Evolutionary conservation across 1,140 invertebrate genomes (phyloP), one percentile per base, ranked within the genome.

Genomic region (Lithobius niger): DNA sequence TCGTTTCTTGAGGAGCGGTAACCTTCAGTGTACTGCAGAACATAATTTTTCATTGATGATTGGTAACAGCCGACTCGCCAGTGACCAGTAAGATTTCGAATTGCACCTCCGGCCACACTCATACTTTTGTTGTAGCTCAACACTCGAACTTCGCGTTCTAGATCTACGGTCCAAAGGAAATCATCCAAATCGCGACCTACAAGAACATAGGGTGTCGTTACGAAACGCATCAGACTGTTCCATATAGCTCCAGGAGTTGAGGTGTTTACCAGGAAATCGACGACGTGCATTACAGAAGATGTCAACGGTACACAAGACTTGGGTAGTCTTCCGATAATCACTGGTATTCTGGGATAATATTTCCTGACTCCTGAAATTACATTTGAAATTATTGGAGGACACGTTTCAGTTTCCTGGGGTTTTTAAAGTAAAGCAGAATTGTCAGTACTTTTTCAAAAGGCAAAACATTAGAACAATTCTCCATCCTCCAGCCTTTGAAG

Each of bases 51-150:
- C 43, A 62, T 56, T 3, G 57, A 54, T 0, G 56, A 49, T 50
- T 68, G 67, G 51, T 62, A 62, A 52, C 68, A 69, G 1, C 62
- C 67, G 22, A 63, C 58, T 42, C 58, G 62, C 67, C 67, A 69
- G 27, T 64, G 62, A 16, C 67, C 67, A 27, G 59, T 50, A 24
- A 57, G 16, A 50, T 63, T 62, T 15, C 67, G 60, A 21, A 57
- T 44, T 15, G 67, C 57, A 3, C 67, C 67, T 13, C 59, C 60
- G 19, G 56, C 65, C 13, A 61, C 60, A 1, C 43, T 48, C 1
- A 63, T 65, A 27, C 58, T 18, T 13, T 59, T 25, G 0, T 49
- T 48, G 22, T 59, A 10, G 16, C 54, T 59, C 1, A 68, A 57
- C 52, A 62, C 65, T 22, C 61, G 51, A 6, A 69, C 43, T 15